Percentiles rank a stretch among this genome's conserved stretches.
Conservation (phyloP, 2,888 invertebrate genomes). For the Eumacrocentrus americanus region DNA sequence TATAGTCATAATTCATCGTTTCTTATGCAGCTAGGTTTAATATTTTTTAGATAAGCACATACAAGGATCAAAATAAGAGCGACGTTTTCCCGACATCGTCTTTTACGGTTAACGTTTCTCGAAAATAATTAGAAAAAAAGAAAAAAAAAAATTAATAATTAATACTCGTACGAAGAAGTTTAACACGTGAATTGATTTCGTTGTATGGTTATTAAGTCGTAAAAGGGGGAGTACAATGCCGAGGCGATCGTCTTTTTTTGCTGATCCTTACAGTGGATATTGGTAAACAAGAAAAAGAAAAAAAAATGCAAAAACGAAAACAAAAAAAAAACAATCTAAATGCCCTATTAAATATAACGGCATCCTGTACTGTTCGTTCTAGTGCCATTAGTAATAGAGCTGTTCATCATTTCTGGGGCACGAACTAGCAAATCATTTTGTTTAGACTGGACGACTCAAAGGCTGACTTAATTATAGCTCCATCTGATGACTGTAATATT, state of each 20-base stretch:
- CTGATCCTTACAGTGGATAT: constrained; percentile 18
- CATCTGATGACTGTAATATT: constrained; percentile 26
- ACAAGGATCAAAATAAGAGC: constrained; percentile 37
- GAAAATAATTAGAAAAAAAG: constrained; percentile 5
- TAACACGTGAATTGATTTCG: too few species aligned
- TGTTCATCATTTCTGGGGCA: constrained; percentile 1
- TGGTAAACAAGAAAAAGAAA: constrained; percentile 27
- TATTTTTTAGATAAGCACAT: constrained; percentile 51
- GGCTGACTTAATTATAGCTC: constrained; percentile 31
- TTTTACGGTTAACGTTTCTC: constrained; percentile 29
- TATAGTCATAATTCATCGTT: constrained; percentile 53
- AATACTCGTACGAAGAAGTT: too few species aligned
- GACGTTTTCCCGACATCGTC: constrained; percentile 31
- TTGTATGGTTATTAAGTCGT: not conserved
- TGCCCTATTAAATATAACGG: constrained; percentile 25
- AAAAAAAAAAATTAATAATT: constrained; percentile 25
- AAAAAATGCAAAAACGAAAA: constrained; percentile 13
- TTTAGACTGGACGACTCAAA: constrained; percentile 33
- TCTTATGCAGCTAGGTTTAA: constrained; percentile 50
- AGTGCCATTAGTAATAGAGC: constrained; percentile 19
- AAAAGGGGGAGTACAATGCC: not conserved
- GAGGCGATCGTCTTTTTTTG: not conserved
- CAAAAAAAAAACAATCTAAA: constrained; percentile 12
- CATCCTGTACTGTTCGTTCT: constrained; percentile 28
- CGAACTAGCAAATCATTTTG: constrained; percentile 17